Percentiles rank a stretch among this genome's conserved stretches.
These are phyloP conservation scores for Linhomoeus sp. DNA, from an alignment of 2,888 invertebrate species.

Conservation along the genomic window DNA sequence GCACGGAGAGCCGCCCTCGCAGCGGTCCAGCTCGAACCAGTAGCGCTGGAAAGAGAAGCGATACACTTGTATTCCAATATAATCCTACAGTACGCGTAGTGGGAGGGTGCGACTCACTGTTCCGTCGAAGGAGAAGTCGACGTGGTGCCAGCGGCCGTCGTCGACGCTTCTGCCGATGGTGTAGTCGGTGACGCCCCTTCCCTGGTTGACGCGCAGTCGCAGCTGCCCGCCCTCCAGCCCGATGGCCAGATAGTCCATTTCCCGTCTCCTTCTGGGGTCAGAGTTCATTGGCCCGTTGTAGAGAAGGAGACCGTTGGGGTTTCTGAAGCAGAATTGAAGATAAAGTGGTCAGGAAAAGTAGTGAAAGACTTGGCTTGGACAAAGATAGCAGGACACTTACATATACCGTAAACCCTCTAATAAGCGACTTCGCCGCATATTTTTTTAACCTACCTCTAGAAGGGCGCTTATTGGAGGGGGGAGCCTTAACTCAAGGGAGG, in stretches of 20 bases:
- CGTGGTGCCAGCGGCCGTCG: slow-evolving; percentile 92
- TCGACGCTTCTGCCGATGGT: slow-evolving; percentile 28
- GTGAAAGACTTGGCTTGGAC: too few relatives aligned
- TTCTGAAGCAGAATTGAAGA: slow-evolving; percentile 11
- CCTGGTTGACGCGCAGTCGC: slow-evolving; percentile 71
- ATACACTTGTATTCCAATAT: too few relatives aligned
- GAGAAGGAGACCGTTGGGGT: slow-evolving; percentile 46
- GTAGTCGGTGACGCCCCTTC: slow-evolving; percentile 48
- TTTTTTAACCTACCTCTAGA: too few relatives aligned
- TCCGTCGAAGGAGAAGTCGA: slow-evolving; percentile 51
- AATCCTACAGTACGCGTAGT: too few relatives aligned
- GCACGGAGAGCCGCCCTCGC: not conserved
- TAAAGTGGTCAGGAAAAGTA: too few relatives aligned
- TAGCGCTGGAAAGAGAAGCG: not conserved
- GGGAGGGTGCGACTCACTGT: not conserved
- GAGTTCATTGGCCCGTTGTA: slow-evolving; percentile 10
- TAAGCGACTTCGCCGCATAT: too few relatives aligned
- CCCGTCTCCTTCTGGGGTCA: slow-evolving; percentile 6
- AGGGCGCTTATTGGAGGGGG: too few relatives aligned
- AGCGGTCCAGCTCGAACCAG: not conserved
- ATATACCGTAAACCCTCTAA: too few relatives aligned
- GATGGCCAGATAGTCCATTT: slow-evolving; percentile 68
- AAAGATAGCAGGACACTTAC: too few relatives aligned
- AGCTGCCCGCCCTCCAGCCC: slow-evolving; percentile 81
- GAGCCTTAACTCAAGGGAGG: too few relatives aligned